phyloP scores from a whole-genome alignment of 2,113 vertebrate genomes.

The Bos taurus region DNA sequence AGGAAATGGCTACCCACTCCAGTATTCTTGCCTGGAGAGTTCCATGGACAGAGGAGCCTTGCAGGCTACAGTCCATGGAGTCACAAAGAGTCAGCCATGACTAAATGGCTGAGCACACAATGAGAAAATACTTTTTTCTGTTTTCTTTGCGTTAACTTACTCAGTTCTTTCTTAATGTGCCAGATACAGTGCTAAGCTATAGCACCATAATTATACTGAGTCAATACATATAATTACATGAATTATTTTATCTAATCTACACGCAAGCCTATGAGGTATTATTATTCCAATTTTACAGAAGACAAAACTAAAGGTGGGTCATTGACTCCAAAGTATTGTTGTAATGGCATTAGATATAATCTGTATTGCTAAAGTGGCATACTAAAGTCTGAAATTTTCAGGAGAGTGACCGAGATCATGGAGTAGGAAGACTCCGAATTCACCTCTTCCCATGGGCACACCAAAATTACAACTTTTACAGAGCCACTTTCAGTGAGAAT shows the following conservation, averaged over 20 bases:
- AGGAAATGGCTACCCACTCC: not conserved
- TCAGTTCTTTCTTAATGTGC: not conserved
- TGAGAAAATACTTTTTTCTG: not conserved
- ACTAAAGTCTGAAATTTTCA: not conserved
- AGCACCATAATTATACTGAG: not conserved
- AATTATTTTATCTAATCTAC: not conserved
- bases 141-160: not conserved
- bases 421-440: not conserved
- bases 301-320: not conserved
- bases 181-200: not conserved
- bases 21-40: not conserved
- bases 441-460: not conserved
- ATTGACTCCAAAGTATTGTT: not conserved
- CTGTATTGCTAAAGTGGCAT: not conserved
- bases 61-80: not conserved
- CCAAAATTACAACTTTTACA: not conserved
- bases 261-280: not conserved
- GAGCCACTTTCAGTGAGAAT: not conserved
- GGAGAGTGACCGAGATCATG: not conserved
- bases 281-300: not conserved
- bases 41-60: not conserved
- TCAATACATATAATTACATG: not conserved
- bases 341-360: not conserved
- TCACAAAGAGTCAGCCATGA: not conserved
- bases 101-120: not conserved